A percentile compares a stretch with the other conserved stretches of the same genome.
phyloP scores from a whole-genome alignment of 2,797 vertebrate genomes.

The Siniperca scherzeri region DNA sequence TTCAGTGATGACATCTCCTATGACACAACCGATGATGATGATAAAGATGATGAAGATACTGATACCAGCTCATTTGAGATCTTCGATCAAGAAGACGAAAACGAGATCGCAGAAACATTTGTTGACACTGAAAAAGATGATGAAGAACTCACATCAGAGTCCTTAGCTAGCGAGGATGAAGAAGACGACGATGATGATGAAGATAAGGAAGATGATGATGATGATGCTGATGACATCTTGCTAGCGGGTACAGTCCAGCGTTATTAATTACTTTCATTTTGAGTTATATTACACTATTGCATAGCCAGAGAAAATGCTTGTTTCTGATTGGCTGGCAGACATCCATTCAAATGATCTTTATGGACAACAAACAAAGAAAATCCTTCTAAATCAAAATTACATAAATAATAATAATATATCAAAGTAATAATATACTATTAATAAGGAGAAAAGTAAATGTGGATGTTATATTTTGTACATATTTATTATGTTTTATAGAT shows the following conservation, averaged over 20 bases:
- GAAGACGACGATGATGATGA: slow-evolving; percentile 15
- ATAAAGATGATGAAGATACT: slow-evolving; percentile 35
- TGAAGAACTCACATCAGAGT: slow-evolving; percentile 29
- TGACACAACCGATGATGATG: slow-evolving; percentile 59
- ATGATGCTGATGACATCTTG: slow-evolving; percentile 52
- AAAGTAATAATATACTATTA: neutral
- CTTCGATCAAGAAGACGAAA: slow-evolving; percentile 38
- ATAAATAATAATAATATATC: neutral
- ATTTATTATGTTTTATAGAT: neutral
- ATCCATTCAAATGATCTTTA: neutral
- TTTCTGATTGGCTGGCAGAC: slow-evolving; percentile 4
- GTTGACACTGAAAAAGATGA: slow-evolving; percentile 27
- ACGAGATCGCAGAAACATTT: neutral
- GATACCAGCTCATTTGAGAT: slow-evolving; percentile 51
- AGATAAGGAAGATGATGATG: slow-evolving; percentile 24
- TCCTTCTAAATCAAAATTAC: neutral
- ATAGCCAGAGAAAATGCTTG: neutral
- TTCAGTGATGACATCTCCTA: slow-evolving; percentile 54
- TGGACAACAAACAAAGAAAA: neutral
- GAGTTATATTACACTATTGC: accelerated
- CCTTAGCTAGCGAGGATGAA: slow-evolving; percentile 37
- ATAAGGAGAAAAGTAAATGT: no score
- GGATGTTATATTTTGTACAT: neutral
- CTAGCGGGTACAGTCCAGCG: slow-evolving; percentile 62
- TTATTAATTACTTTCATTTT: neutral